Evolutionary conservation across 2,113 vertebrate species (phyloP).

Genomic region (Lepus europaeus): DNA sequence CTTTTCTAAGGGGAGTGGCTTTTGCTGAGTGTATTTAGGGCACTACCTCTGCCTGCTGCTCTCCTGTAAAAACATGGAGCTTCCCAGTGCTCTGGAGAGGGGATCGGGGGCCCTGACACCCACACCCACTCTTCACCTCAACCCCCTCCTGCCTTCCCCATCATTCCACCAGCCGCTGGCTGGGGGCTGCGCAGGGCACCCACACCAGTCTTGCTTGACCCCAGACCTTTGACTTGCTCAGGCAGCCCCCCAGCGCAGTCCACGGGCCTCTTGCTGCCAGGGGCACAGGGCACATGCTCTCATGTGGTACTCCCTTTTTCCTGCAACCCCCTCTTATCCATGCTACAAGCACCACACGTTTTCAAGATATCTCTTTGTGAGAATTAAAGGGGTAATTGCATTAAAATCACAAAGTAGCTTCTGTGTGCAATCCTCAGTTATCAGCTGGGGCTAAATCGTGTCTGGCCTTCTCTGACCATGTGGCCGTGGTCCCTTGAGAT

Average conservation of each 20-base stretch:
- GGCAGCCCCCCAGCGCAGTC: neutral
- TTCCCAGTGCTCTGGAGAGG: neutral
- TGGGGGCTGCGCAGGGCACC: neutral
- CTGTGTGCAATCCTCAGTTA: neutral
- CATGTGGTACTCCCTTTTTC: neutral
- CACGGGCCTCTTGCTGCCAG: neutral
- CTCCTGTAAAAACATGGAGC: neutral
- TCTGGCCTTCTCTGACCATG: neutral
- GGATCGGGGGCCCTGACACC: neutral
- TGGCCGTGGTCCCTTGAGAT: neutral
- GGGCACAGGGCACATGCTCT: neutral
- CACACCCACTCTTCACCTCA: neutral
- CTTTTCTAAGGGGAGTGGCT: neutral
- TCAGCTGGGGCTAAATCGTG: neutral
- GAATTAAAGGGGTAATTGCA: neutral
- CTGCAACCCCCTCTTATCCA: neutral
- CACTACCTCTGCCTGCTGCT: neutral
- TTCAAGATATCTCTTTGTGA: slow-evolving; percentile 17
- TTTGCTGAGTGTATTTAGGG: neutral
- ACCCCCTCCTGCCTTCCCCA: neutral
- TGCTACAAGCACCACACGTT: neutral
- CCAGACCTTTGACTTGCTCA: slow-evolving; percentile 21
- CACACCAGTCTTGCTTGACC: neutral
- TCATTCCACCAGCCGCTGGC: neutral
- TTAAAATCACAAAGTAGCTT: neutral